A percentile compares a stretch with the other conserved stretches of the same genome.
phyloP scores from a whole-genome alignment of 2,113 vertebrate genomes.

The Gymnogyps californianus region DNA sequence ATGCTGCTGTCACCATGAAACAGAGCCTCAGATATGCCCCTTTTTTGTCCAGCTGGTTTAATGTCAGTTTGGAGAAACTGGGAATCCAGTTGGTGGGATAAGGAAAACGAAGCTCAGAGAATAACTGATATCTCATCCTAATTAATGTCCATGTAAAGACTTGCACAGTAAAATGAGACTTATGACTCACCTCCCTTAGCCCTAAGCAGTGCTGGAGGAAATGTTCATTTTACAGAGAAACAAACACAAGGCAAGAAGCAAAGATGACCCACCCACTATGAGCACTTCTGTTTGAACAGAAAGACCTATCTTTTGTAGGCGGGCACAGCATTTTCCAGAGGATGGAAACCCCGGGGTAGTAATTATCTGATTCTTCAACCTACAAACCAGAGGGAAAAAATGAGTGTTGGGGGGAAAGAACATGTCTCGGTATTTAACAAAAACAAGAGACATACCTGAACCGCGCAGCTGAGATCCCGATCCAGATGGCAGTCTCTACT shows the following conservation, averaged over 20 bases:
- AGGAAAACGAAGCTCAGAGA: not conserved
- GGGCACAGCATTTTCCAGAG: not conserved
- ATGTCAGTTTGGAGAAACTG: not conserved
- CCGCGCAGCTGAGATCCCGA: not conserved
- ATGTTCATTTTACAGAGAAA: not conserved
- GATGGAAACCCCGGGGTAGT: not conserved
- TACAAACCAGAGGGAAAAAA: not conserved
- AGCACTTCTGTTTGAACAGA: not conserved
- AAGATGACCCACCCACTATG: fast-evolving
- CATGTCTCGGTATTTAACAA: not conserved
- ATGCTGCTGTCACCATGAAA: not conserved
- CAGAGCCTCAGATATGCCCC: not conserved
- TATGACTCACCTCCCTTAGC: not conserved
- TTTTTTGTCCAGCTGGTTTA: not conserved
- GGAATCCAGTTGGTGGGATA: not conserved
- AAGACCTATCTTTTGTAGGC: not conserved
- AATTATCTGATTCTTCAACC: not conserved
- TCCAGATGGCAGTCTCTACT: not conserved
- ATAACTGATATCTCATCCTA: not conserved
- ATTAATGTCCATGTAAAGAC: not conserved
- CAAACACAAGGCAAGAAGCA: not conserved
- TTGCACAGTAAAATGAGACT: not conserved
- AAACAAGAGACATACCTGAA: not conserved
- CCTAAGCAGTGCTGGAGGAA: not conserved
- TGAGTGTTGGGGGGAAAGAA: not conserved